Conservation (phyloP, 2,797 vertebrate genomes). For the Poecile montanus region DNA sequence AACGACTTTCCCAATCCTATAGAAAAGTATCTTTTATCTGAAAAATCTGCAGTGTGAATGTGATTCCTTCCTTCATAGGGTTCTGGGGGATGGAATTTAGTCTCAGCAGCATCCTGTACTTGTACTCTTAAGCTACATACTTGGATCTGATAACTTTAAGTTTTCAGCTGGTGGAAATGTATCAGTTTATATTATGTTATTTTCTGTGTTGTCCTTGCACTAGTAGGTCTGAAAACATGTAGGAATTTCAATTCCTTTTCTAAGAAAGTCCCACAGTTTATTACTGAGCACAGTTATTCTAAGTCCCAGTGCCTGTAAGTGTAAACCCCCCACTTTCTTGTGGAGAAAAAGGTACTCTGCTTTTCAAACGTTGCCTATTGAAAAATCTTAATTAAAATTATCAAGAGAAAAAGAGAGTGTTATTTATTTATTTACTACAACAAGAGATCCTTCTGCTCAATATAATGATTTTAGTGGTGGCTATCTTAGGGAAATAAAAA, state of each 20-base stretch:
- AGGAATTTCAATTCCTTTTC: not conserved
- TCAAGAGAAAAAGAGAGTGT: not conserved
- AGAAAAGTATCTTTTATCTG: not conserved
- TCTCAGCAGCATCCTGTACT: not conserved
- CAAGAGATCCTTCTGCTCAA: not conserved
- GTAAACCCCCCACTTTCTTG: not conserved
- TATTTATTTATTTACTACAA: not conserved
- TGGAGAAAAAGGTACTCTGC: not conserved
- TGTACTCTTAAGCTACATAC: not conserved
- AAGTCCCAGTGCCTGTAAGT: not conserved
- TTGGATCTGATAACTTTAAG: not conserved
- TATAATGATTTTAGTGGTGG: not conserved
- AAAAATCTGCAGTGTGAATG: not conserved
- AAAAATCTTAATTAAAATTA: not conserved
- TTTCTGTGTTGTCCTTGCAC: not conserved
- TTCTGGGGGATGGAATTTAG: not conserved
- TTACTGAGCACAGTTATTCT: not conserved
- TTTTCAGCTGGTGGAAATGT: not conserved
- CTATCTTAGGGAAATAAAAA: not conserved
- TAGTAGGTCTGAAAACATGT: not conserved
- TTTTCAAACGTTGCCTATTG: not conserved
- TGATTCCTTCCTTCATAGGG: not conserved
- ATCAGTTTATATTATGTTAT: not conserved
- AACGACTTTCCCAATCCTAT: not conserved
- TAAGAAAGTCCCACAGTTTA: rapidly evolving